Percentiles rank a stretch among this genome's conserved stretches.
Evolutionary conservation across 2,797 vertebrate species (phyloP).

Genomic region (Graptemys geographica): DNA sequence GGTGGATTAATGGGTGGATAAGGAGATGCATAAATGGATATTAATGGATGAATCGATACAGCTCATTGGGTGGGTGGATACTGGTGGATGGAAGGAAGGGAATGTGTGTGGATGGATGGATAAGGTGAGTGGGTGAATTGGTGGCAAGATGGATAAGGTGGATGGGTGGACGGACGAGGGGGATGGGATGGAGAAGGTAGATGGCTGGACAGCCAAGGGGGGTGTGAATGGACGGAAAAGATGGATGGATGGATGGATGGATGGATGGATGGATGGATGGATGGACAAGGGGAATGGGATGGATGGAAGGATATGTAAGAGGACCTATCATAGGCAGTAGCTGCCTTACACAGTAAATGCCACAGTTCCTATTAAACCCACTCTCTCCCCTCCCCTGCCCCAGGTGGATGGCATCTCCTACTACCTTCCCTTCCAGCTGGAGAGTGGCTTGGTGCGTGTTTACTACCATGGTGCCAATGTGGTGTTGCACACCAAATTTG

Average conservation of each 20-base stretch:
- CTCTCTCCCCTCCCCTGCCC: background rate
- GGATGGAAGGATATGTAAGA: background rate
- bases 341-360: background rate
- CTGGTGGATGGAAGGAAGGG: background rate
- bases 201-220: background rate
- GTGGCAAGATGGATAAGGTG: background rate
- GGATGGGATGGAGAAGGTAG: too few species aligned
- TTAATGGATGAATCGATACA: background rate
- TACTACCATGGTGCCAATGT: constrained; percentile 70
- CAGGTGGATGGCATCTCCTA: constrained; percentile 81
- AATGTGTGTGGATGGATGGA: background rate
- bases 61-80: background rate
- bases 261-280: too few species aligned
- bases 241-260: background rate
- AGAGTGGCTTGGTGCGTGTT: constrained; percentile 67
- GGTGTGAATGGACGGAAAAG: background rate
- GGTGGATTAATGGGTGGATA: background rate
- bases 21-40: background rate
- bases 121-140: background rate
- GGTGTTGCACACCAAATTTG: constrained; percentile 75
- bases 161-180: too few species aligned
- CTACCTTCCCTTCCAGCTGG: constrained; percentile 77
- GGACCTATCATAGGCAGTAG: background rate
- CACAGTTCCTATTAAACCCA: background rate
- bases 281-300: too few species aligned